Evolutionary conservation across 2,797 vertebrate species (phyloP).

Genomic region (Fistularia tabacaria): DNA sequence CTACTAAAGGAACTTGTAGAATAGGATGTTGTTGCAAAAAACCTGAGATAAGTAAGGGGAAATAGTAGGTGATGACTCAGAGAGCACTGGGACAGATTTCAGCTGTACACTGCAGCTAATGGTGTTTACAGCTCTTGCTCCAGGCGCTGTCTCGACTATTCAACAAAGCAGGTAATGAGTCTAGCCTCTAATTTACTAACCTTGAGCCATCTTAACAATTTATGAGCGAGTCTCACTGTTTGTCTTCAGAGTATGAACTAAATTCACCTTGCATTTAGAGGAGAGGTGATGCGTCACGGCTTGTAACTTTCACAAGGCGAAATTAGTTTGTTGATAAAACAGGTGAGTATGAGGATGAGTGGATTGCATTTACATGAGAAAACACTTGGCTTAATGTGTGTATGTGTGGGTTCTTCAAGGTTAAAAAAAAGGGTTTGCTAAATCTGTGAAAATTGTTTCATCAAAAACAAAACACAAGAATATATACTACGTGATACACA

Average conservation of each 20-base stretch:
- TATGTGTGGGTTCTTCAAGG: slow-evolving; percentile 1
- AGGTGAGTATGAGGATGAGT: neutral
- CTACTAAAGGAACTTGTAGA: too few relatives aligned
- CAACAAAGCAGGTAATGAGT: slow-evolving; percentile 65
- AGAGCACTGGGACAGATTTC: slow-evolving; percentile 11
- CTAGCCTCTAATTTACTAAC: slow-evolving; percentile 62
- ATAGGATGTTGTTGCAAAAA: too few relatives aligned
- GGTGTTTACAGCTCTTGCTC: slow-evolving; percentile 54
- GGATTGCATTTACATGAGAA: slow-evolving; percentile 4
- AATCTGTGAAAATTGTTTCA: too few relatives aligned
- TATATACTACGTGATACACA: neutral
- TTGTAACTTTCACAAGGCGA: slow-evolving; percentile 14
- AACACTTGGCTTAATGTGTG: slow-evolving; percentile 5
- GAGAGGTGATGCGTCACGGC: neutral
- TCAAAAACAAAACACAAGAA: neutral
- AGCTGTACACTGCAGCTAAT: slow-evolving; percentile 26
- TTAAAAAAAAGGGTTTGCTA: neutral
- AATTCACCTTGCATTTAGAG: slow-evolving; percentile 29
- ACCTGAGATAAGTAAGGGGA: neutral
- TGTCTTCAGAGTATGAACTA: slow-evolving; percentile 21
- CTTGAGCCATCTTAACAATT: slow-evolving; percentile 55
- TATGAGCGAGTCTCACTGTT: slow-evolving; percentile 45
- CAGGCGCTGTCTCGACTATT: slow-evolving; percentile 47
- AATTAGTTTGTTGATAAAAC: slow-evolving; percentile 6
- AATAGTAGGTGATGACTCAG: slow-evolving; percentile 4